Evolutionary conservation across 2,888 invertebrate species (phyloP), one percentile per base, ranked within the genome.

Genomic region (Panzeria rudis): DNA sequence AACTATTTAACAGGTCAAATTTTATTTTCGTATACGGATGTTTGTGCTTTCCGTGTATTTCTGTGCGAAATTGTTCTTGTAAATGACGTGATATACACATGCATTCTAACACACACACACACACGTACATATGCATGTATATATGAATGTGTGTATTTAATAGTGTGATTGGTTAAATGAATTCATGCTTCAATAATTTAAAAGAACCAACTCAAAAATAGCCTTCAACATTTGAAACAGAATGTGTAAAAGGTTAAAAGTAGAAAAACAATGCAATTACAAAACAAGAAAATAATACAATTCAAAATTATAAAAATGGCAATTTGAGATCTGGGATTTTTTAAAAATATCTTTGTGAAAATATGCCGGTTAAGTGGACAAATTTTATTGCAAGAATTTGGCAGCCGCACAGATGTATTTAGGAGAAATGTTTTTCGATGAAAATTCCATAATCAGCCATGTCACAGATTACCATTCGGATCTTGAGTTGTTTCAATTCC

Each of bases 101-200:
- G n/a, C n/a, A n/a, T n/a, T n/a, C n/a, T n/a, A n/a, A n/a, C n/a
- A 25, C 25, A 47, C 47, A n/a, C 17, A 6, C 8, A 2, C 7
- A 2, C 2, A 13, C 38, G 6, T 23, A 5, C 25, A n/a, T 8
- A 1, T 5, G 6, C n/a, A 4, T 52, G 4, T 11, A 13, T n/a
- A 23, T 13, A 41, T 29, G 11, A 3, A 29, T 29, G 25, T 9
- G 35, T 29, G 11, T 6, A 29, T 29, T 25, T 9, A 23, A 11
- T 11, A 25, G 17, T 59, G 29, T 64, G 38, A 68, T 35, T 69
- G 68, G 35, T 61, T 32, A 52, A 61, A 47, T 56, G 62, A 52
- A 71, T 76, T 56, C 15, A 61, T 44, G 68, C 66, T 68, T 81
- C 59, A 75, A 81, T 81, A 68, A 73, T 68, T 81, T 61, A 52